Base-by-base conservation (phyloP, 2,888 invertebrate species). In the Lamproptera curius region DNA sequence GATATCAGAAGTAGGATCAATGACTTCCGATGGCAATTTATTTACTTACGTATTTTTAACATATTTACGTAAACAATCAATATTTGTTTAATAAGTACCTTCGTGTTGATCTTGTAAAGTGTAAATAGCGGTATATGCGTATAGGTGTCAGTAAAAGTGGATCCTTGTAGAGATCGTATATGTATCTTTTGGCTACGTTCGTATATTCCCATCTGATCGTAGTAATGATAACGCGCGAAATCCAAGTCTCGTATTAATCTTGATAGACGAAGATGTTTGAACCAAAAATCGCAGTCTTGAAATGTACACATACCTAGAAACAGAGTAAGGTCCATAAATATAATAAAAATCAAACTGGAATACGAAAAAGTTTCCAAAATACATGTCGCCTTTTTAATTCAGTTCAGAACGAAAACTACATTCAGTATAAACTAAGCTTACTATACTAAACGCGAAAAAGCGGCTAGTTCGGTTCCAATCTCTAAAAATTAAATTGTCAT, bases 161-260 rank as follows among this genome's bases (percentile, higher is more conserved):
- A 73, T 5, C 82, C 83, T 62, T 86, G 86, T 50, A 86, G 61
- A 1, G 81, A 81, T 23, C 63, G 63, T 2, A 84, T 74, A 2
- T 57, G 51, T 2, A 70, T 54, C n/a, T 65, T 47, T 13, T 45
- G 50, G 50, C 77, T 83, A 6, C 70, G 66, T 1, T 43, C 50
- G 40, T 75, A 81, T 16, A 86, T 65, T 0, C 83, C 83, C 10
- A 81, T 84, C 28, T 71, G 63, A 14, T 76, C 74, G 48, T 85
- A 86, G 51, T 73, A 86, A 46, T 83, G 76, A 52, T 73, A 85
- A 9, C 85, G 69, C 0, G 83, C 85, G 41, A 86, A 77, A 56
- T 86, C 86, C 13, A 86, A 61, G 39, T 84, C 81, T 5, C 86
- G 70, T 8, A 85, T 46, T 16, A 85, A 44, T 47, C 81, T 70